Base-by-base conservation (phyloP, 2,888 invertebrate species). In the Oligia strigilis region DNA sequence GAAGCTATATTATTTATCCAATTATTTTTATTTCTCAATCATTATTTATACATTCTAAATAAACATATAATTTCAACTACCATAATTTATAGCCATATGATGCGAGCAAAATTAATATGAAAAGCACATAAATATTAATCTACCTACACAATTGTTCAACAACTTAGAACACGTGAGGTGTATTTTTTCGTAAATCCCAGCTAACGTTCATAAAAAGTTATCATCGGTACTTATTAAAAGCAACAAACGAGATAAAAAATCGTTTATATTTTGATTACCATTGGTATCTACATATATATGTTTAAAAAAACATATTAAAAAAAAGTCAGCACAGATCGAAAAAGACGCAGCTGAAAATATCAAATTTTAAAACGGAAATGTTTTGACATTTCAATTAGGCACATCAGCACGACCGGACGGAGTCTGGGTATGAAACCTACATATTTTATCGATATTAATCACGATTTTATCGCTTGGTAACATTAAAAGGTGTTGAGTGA, bases 21-120 rank as follows among this genome's bases (percentile, higher is more conserved):
- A 97, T 93, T 89, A 97, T 91, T 88, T 87, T 87, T 92, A 97
- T 97, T 80, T 89, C 90, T 87, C 78, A 94, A 95, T 96, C 94
- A 93, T 91, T 94, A 87, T 91, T 92, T 91, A 97, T 97, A 94
- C 97, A 95, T 89, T 97, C 94, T 92, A 97, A 91, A 95, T 97
- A 97, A 97, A 95, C 93, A 96, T 94, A 97, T 96, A 97, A 95
- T 96, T 97, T 95, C 97, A 97, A 6, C 97, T 94, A 0, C 97
- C 97, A 95, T 94, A 97, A 96, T 97, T 97, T 93, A 97, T 90
- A 49, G 19, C 19, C 52, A 19, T 19, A 14, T 9, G 23, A 23
- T 40, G 9, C 36, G n/a, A 11, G 0, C 2, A 13, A 67, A 40
- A 17, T 36, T 0, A n/a, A 49, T n/a, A 19, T 49, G 5, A 36